A percentile compares a stretch with the other conserved stretches of the same genome.
Conservation (phyloP, 2,797 vertebrate species). For the Amblyraja radiata region DNA sequence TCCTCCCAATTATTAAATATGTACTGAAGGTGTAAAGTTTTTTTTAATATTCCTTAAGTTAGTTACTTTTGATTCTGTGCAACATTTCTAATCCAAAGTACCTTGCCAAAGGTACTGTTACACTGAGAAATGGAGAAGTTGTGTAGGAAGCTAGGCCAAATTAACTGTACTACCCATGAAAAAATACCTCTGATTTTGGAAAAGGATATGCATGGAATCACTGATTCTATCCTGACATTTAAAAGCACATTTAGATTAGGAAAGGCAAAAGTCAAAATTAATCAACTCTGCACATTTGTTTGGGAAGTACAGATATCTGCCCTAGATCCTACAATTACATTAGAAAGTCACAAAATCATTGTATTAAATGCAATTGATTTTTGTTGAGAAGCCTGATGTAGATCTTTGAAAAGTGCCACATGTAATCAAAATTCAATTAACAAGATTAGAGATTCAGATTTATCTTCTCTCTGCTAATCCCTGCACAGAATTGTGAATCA, state of each 20-base stretch:
- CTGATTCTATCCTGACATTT: not conserved
- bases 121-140: not conserved
- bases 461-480: not conserved
- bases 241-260: not conserved
- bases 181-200: not conserved
- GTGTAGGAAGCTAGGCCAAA: not conserved
- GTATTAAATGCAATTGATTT: not conserved
- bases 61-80: not conserved
- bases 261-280: not conserved
- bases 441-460: not conserved
- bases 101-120: not conserved
- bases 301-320: not conserved
- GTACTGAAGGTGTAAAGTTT: not conserved
- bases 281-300: not conserved
- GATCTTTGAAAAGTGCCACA: not conserved
- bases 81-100: not conserved
- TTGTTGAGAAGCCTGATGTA: not conserved
- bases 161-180: not conserved
- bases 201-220: not conserved
- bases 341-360: not conserved
- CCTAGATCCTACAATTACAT: not conserved
- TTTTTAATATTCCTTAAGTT: not conserved
- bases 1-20: not conserved
- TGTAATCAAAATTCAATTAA: not conserved
- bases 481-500: not conserved